Conservation (phyloP, 2,888 invertebrate species). For the Erebia palarica region DNA sequence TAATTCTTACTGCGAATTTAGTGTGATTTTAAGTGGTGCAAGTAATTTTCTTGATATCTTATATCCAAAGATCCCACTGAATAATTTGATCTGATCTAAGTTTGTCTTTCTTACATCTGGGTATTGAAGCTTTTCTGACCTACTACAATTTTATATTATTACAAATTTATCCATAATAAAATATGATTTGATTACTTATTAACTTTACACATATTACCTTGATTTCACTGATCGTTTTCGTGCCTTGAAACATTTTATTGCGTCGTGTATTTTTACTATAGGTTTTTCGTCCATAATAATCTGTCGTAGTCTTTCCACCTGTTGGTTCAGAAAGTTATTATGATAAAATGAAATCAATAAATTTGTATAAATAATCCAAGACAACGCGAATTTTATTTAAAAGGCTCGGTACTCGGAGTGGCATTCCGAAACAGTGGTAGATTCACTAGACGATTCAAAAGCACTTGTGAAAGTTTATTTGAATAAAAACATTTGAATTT, state of each 20-base stretch:
- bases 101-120: constrained; percentile 32
- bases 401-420: no score
- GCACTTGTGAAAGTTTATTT: background rate
- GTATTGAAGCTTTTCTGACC: constrained; percentile 2
- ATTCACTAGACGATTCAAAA: no score
- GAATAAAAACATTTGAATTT: no score
- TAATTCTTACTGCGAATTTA: constrained; percentile 56
- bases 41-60: constrained; percentile 54
- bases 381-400: background rate
- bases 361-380: no score
- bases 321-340: constrained; percentile 5
- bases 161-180: background rate
- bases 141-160: constrained; percentile 5
- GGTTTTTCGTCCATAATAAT: constrained; percentile 62
- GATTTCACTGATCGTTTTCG: constrained; percentile 36
- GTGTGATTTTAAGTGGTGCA: constrained; percentile 48
- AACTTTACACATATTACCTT: constrained; percentile 27
- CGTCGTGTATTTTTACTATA: constrained; percentile 61
- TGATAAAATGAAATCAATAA: no score
- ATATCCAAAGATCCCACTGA: constrained; percentile 57
- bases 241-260: constrained; percentile 60
- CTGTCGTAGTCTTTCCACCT: constrained; percentile 65
- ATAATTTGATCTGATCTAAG: constrained; percentile 42
- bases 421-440: no score
- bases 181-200: background rate